Evolutionary conservation across 92 coral and sea anemone species (phyloP).

Genomic region (Porites rus): DNA sequence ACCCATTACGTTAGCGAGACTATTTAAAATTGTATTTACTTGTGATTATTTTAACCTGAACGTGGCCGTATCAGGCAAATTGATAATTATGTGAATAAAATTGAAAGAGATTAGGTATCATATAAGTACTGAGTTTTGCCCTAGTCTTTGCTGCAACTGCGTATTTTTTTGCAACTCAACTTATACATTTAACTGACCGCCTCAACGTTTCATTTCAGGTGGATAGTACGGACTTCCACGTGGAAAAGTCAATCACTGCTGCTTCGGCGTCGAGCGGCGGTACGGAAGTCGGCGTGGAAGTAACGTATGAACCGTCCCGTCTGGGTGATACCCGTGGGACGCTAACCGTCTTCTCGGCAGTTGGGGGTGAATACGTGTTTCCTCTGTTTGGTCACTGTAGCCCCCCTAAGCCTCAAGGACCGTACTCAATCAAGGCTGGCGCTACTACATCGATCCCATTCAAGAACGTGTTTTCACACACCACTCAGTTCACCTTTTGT

Average conservation of each 20-base stretch:
- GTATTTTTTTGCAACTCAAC: neutral
- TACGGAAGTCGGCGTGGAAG: slow-evolving; percentile 96
- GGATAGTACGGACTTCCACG: slow-evolving; percentile 96
- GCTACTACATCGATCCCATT: slow-evolving; percentile 91
- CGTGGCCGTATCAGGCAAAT: no score
- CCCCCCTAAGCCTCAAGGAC: slow-evolving; percentile 98
- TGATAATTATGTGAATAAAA: no score
- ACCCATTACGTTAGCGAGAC: no score
- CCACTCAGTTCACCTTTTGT: slow-evolving; percentile 93
- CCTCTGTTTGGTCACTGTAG: slow-evolving; percentile 97
- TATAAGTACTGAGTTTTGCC: no score
- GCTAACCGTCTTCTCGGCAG: slow-evolving; percentile 73
- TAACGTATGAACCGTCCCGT: slow-evolving; percentile 94
- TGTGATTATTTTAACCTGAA: no score
- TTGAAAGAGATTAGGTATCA: no score
- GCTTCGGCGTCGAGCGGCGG: slow-evolving; percentile 99
- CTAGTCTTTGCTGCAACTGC: no score
- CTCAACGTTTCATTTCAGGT: slow-evolving; percentile 64
- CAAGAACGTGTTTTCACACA: slow-evolving; percentile 93
- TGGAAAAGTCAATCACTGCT: slow-evolving; percentile 94
- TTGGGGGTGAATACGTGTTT: slow-evolving; percentile 95
- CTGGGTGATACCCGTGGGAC: slow-evolving; percentile 97
- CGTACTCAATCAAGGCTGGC: slow-evolving; percentile 94
- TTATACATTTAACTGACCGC: neutral
- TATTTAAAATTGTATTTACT: no score